Evolutionary conservation across 2,797 vertebrate genomes (phyloP), one percentile per base, ranked within the genome.

Genomic region (Rhinella marina): DNA sequence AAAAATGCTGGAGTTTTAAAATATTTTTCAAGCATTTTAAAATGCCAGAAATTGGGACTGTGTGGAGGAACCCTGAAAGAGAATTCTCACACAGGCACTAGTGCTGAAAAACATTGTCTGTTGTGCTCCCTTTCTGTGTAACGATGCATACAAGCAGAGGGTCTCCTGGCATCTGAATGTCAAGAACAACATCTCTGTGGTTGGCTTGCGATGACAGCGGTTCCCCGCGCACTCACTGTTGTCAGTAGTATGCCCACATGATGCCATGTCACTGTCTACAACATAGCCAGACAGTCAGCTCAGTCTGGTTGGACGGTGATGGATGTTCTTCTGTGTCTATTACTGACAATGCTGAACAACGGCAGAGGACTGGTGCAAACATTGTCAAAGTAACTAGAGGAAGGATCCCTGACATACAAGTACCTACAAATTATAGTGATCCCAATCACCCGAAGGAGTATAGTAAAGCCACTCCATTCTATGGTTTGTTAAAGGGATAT

Each of bases 121-220:
- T 5, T n/a, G 7, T 52, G 50, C 54, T 52, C 7, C 48, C 11
- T 54, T 10, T n/a, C 23, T 52, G 73, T 76, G 48, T 52, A 76
- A 77, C 54, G 75, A 77, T 77, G 75, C 48, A 5, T 77, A 77
- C 48, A 76, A 50, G 73, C 50, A 52, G 32, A 3, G 16, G 11
- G 73, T 76, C 73, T 76, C 73, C 73, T 76, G 73, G 41, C 73
- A 76, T 76, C 48, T 54, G 48, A 52, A 52, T 76, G 73, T 76
- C 73, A 76, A 76, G 73, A 76, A 76, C 3, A 17, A 41, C 32
- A 48, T 75, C 73, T 76, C 73, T 21, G 19, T 76, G 48, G 41
- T 54, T 76, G 23, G 2, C 2, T 52, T 52, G 73, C 2, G 23
- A n/a, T 76, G 73, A 52, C 21, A 76, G 48, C 23, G 4, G 48